Evolutionary conservation across 2,113 vertebrate genomes (phyloP).

Genomic region (Rhodinocichla rosea): DNA sequence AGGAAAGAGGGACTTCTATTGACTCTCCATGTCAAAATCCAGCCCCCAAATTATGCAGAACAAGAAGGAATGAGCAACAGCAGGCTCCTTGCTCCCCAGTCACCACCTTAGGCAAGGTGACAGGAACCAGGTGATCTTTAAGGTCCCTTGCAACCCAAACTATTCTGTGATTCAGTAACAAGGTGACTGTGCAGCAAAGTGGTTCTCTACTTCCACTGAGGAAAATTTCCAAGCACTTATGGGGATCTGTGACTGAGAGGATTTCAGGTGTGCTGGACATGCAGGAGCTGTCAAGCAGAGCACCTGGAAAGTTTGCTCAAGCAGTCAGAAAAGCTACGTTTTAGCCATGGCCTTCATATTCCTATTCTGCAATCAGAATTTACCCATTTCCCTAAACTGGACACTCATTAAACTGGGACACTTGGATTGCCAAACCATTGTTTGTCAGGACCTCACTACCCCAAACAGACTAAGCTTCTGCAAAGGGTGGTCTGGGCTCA

Average conservation of each 20-base stretch:
- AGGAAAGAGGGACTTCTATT: not conserved
- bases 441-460: not conserved
- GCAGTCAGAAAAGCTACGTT: accelerated
- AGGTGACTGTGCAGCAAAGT: not conserved
- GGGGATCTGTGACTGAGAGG: not conserved
- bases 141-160: not conserved
- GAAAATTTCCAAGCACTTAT: not conserved
- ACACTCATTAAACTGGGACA: not conserved
- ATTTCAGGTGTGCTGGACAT: accelerated
- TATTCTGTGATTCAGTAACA: not conserved
- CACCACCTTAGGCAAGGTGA: not conserved
- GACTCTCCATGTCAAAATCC: not conserved
- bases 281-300: not conserved
- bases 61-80: not conserved
- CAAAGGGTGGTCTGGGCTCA: not conserved
- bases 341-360: not conserved
- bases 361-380: not conserved
- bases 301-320: not conserved
- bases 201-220: not conserved
- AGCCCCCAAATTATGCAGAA: not conserved
- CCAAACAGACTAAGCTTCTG: not conserved
- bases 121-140: not conserved
- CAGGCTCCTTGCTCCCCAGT: not conserved
- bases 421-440: not conserved
- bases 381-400: not conserved